Base-by-base conservation (phyloP, 2,888 invertebrate species). In the Acleris laterana region DNA sequence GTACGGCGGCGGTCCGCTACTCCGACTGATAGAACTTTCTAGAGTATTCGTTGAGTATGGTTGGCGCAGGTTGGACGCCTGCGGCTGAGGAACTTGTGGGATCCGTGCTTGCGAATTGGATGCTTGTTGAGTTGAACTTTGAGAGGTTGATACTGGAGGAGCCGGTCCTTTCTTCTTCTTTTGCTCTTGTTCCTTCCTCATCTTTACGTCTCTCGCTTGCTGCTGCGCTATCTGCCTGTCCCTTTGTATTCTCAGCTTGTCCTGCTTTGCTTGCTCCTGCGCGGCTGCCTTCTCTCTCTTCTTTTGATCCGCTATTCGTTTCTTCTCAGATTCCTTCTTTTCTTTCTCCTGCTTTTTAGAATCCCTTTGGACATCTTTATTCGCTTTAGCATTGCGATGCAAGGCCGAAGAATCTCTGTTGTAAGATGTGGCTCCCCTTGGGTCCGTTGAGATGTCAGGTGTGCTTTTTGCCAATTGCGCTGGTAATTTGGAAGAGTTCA, bases 1-100 rank as follows among this genome's bases (percentile, higher is more conserved):
- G 62, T 93, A 92, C 0, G 90, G 89, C 0, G 93, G 92, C 0
- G 91, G 92, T 0, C 90, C 91, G 62, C 85, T 90, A 1, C 78
- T 82, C 57, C 79, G 82, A 64, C 90, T 91, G 50, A 90, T 89
- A 17, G 90, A 89, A 79, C 91, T 91, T 62, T 90, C 89, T 74
- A 90, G 72, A 59, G 88, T 90, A 63, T 89, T 87, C 2, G 85
- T 86, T 1, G 87, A 77, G 64, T 85, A 81, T 38, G 56, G 55
- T 44, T 62, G 66, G 51, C 49, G 59, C 65, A 70, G 61, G 58
- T 68, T 62, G 13, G 50, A 20, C 16, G 57, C 51, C 16, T 55
- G 68, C 28, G 52, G 61, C 38, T 17, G 64, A n/a, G 64, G 42
- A 2, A 42, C 55, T 13, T 44, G 42, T 48, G 62, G 48, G 16